Evolutionary conservation across 2,797 vertebrate species (phyloP), one percentile per base, ranked within the genome.

Genomic region (Echiichthys vipera): DNA sequence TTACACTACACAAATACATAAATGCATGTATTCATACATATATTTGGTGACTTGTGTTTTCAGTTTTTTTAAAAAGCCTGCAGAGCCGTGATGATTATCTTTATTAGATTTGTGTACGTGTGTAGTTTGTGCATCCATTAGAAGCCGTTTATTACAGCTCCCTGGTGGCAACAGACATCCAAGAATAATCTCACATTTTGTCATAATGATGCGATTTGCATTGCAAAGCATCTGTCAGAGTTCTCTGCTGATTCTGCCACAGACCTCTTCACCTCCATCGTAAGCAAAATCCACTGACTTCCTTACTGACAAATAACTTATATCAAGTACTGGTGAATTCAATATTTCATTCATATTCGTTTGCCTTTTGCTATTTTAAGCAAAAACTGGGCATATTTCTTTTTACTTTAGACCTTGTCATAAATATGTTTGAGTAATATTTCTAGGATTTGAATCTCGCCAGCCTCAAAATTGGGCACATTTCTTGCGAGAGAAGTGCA

Each of bases 121-220:
- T 84, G 64, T 56, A 43, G 76, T 83, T 78, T 58, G 59, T 78
- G 47, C 54, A 74, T 74, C 70, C 71, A n/a, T n/a, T n/a, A n/a
- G 85, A 72, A 80, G 42, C 43, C 57, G 65, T 91, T 92, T 88
- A 87, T 80, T 82, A 53, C 51, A 65, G 71, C 59, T 87, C 65
- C 75, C 74, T 25, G 32, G 74, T 88, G 86, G 64, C 65, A 51
- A 59, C 78, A 74, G 72, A 74, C 62, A 77, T 74, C 59, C 55
- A 71, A 84, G 79, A 89, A 90, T 89, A 89, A 88, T 87, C 76
- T 86, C 74, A 76, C 50, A 84, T 80, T 78, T 87, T 80, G 79
- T 83, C 78, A 81, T 89, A 92, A 92, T 84, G 80, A 93, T 83
- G 71, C 45, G 47, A 90, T 94, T 94, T 93, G 90, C 91, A 93